A percentile compares a stretch with the other conserved stretches of the same genome.
Evolutionary conservation across 2,888 invertebrate genomes (phyloP).

Genomic region (Tortricodes alternella): DNA sequence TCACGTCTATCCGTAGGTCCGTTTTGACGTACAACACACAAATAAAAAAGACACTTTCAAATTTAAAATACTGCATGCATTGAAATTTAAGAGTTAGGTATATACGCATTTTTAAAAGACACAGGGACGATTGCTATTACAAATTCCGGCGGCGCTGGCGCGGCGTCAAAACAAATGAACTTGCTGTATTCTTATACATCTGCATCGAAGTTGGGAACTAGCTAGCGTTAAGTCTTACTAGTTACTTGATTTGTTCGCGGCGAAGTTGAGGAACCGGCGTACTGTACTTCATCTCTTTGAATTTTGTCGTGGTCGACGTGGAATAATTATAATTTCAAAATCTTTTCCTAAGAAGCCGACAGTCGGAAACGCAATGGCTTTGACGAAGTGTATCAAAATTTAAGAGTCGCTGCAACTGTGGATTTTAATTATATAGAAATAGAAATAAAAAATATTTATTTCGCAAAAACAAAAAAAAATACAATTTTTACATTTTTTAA

Average conservation of each 20-base stretch:
- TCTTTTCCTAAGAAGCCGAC: neutral
- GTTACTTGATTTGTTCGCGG: slow-evolving; percentile 12
- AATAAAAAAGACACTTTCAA: too few species aligned
- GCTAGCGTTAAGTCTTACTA: slow-evolving; percentile 12
- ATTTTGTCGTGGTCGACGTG: slow-evolving; percentile 11
- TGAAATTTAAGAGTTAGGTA: too few species aligned
- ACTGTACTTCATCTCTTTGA: slow-evolving; percentile 9
- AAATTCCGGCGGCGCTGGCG: too few species aligned
- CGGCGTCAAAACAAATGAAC: neutral
- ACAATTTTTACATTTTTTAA: too few species aligned
- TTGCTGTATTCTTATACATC: neutral
- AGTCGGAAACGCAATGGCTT: neutral
- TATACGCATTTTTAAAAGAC: neutral
- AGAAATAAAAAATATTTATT: too few species aligned
- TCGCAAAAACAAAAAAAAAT: too few species aligned
- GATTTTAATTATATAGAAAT: too few species aligned
- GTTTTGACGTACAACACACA: too few species aligned
- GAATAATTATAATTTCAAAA: slow-evolving; percentile 4
- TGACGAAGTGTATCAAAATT: neutral
- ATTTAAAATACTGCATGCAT: too few species aligned
- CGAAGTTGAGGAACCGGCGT: slow-evolving; percentile 13
- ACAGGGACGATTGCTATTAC: neutral
- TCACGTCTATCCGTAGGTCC: too few species aligned
- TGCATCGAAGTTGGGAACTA: slow-evolving; percentile 4
- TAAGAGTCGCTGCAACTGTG: too few species aligned